Base-by-base conservation (phyloP, 2,113 vertebrate species). In the Gasterosteus aculeatus region DNA sequence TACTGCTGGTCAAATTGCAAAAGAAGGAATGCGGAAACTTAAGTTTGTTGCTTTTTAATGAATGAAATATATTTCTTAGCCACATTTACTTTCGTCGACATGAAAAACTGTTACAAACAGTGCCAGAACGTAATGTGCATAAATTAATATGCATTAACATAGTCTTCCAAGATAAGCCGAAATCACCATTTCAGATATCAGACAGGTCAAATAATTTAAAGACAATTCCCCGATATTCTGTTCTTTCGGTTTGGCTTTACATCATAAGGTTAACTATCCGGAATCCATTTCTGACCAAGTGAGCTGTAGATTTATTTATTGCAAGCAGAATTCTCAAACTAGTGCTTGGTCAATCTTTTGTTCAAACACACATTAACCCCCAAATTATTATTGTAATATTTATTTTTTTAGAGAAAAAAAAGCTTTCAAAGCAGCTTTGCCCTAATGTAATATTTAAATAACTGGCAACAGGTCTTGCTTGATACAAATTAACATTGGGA, bases 31-130 rank as follows among this genome's bases (percentile, higher is more conserved):
- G 8, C 53, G 75, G 14, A 72, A 56, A 72, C n/a, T 42, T 57
- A 0, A 5, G 72, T 74, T 77, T 81, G 64, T 85, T 88, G 56
- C 44, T 83, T 89, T 88, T 91, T 85, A 85, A 89, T 88, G 75
- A 89, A 84, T 81, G 80, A 82, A 85, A 89, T 86, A 76, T 71
- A 83, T 82, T 81, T 81, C 39, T 87, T 44, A 63, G 59, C 51
- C 75, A 85, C 51, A 82, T 76, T 16, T 70, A 85, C 81, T 86
- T 90, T 92, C 82, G 82, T 88, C 87, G 85, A 88, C 79, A 87
- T 87, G 83, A 78, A 84, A 86, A 89, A 89, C 83, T 68, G 68
- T 77, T 74, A 81, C 76, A 64, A 76, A 79, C 47, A 54, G 64
- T 77, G 72, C 60, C 75, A 86, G 67, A 83, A 65, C 84, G 65